A percentile compares a stretch with the other conserved stretches of the same genome.
phyloP scores from a whole-genome alignment of 30 jellyfish, hydroid and myxozoan species.

The Euphysa ruthae region DNA sequence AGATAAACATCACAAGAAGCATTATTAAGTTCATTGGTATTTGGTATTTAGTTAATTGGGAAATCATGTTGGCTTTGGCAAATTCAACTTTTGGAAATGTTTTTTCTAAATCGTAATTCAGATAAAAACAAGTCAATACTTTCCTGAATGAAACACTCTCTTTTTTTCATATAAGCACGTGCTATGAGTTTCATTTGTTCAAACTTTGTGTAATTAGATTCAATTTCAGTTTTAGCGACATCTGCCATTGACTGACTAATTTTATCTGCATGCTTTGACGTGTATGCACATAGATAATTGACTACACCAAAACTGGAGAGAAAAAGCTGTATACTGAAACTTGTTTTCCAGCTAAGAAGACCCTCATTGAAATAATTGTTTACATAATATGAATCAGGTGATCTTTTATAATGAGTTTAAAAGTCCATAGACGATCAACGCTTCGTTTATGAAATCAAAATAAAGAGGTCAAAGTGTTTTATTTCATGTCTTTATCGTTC shows the following conservation, averaged over 20 bases:
- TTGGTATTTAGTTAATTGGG: too few species aligned
- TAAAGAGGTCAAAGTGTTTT: too few species aligned
- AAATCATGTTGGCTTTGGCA: not conserved
- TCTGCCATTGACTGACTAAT: not conserved
- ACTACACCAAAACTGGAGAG: not conserved
- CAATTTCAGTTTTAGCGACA: not conserved
- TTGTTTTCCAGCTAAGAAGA: conserved; percentile 1
- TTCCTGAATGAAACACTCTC: conserved; percentile 3
- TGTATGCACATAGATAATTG: too few species aligned
- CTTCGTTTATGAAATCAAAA: too few species aligned
- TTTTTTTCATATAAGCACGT: not conserved
- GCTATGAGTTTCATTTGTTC: conserved; percentile 13
- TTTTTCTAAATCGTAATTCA: conserved; percentile 5
- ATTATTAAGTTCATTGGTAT: too few species aligned
- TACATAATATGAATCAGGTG: conserved; percentile 15
- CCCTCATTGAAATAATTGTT: conserved; percentile 5
- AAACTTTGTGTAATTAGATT: not conserved
- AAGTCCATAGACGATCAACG: too few species aligned
- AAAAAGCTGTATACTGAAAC: conserved; percentile 5
- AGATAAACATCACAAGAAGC: not conserved
- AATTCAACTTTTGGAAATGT: too few species aligned
- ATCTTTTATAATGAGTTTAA: too few species aligned
- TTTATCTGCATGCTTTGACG: conserved; percentile 5
- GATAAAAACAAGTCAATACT: not conserved
- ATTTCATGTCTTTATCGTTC: too few species aligned